A percentile compares a stretch with the other conserved stretches of the same genome.
These are phyloP conservation scores for Nomada fucata DNA, from an alignment of 2,888 invertebrate genomes.

Conservation along the genomic window DNA sequence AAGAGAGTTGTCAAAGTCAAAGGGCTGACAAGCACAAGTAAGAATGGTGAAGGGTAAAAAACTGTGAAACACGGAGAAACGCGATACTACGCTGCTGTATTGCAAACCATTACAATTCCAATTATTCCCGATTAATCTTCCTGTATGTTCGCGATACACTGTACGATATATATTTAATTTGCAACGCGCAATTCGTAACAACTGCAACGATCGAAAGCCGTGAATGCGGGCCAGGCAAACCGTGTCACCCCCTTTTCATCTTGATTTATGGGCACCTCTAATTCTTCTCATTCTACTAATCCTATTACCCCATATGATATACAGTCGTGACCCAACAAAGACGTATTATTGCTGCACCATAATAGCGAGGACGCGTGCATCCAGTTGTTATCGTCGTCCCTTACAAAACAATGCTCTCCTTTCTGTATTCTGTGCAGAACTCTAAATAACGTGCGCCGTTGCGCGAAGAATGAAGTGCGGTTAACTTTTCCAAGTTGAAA, in stretches of 20 bases:
- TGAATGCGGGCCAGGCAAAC: neutral
- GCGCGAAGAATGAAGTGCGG: no score
- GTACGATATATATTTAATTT: neutral
- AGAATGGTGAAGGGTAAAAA: neutral
- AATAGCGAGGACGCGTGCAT: conserved; percentile 22
- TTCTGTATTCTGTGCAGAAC: neutral
- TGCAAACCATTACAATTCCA: neutral
- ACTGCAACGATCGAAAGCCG: neutral
- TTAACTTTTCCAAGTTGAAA: no score
- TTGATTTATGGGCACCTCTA: conserved; percentile 11
- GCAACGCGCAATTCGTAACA: no score
- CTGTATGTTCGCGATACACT: neutral
- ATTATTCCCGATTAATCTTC: neutral
- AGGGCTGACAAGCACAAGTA: neutral
- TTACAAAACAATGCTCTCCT: conserved; percentile 17
- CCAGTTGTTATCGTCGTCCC: conserved; percentile 9
- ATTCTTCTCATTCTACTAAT: conserved; percentile 12
- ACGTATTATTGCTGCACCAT: conserved; percentile 24
- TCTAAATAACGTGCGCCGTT: conserved; percentile 4
- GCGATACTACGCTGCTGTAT: no score
- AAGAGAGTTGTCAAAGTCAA: neutral
- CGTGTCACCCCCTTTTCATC: neutral
- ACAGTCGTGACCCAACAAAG: conserved; percentile 19
- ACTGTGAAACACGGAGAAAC: neutral
- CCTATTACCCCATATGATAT: conserved; percentile 10